Percentiles rank a stretch among this genome's conserved stretches.
Conservation (phyloP, 2,113 vertebrate genomes). For the Tor tambroides region DNA sequence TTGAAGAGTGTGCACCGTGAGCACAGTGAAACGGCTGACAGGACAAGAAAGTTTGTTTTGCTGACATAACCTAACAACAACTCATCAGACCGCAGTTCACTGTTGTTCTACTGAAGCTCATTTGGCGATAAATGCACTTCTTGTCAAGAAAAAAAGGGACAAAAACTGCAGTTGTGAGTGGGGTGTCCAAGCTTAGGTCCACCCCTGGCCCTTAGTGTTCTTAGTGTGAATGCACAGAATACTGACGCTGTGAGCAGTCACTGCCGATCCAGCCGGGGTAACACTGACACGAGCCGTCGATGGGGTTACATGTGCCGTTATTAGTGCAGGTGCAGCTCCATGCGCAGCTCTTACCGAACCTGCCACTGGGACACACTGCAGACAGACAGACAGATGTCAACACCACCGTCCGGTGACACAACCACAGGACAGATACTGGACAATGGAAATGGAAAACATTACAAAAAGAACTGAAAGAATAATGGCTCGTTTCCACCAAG, state of each 20-base stretch:
- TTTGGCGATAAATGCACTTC: no score
- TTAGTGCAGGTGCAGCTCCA: conserved; percentile 92
- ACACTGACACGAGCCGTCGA: conserved; percentile 95
- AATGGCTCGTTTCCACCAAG: no score
- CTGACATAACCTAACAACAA: no score
- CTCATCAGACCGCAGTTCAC: not conserved
- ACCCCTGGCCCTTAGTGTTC: not conserved
- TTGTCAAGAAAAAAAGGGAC: no score
- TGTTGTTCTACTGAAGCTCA: no score
- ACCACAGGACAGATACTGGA: not conserved
- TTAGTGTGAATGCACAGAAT: not conserved
- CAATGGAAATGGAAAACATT: not conserved
- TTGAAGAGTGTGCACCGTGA: no score
- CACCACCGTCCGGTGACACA: no score
- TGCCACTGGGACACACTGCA: conserved; percentile 94
- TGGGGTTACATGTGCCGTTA: conserved; percentile 96
- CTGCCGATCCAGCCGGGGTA: conserved; percentile 98
- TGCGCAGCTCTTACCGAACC: conserved; percentile 90
- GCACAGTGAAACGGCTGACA: no score
- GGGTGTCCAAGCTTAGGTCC: no score
- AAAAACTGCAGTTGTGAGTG: no score
- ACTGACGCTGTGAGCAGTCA: conserved; percentile 95
- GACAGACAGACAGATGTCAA: not conserved
- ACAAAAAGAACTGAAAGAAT: not conserved
- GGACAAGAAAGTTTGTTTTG: no score